phyloP scores from a whole-genome alignment of 2,888 invertebrate genomes.

The Microplitis manilae region DNA sequence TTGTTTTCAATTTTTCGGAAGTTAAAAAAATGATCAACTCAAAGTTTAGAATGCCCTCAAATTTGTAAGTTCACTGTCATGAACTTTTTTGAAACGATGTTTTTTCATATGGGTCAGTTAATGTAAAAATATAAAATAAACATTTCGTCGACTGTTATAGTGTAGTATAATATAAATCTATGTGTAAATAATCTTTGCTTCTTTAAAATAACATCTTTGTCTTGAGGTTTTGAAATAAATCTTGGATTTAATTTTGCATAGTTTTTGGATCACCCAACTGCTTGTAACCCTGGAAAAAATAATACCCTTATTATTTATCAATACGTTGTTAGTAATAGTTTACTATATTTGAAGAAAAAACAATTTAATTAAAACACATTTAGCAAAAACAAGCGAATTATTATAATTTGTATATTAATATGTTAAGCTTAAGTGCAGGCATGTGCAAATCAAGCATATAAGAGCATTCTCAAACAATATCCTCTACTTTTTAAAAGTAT shows the following conservation, averaged over 20 bases:
- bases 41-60: too few species aligned
- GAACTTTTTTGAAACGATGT: too few species aligned
- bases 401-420: neutral
- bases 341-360: too few species aligned
- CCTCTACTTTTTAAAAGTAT: too few species aligned
- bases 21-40: too few species aligned
- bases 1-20: too few species aligned
- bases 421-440: neutral
- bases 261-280: slow-evolving; percentile 61
- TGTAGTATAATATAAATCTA: neutral
- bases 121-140: neutral
- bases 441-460: neutral
- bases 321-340: neutral
- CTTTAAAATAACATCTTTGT: slow-evolving; percentile 6
- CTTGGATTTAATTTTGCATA: slow-evolving; percentile 29
- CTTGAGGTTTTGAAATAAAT: neutral
- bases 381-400: neutral
- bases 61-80: too few species aligned
- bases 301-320: neutral
- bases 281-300: slow-evolving; percentile 32
- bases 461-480: too few species aligned
- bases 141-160: neutral
- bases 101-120: neutral
- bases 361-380: neutral
- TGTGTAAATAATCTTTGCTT: neutral